Percentiles rank a stretch among this genome's conserved stretches.
Conservation (phyloP, 2,888 invertebrate genomes). For the Microchrysa polita region DNA sequence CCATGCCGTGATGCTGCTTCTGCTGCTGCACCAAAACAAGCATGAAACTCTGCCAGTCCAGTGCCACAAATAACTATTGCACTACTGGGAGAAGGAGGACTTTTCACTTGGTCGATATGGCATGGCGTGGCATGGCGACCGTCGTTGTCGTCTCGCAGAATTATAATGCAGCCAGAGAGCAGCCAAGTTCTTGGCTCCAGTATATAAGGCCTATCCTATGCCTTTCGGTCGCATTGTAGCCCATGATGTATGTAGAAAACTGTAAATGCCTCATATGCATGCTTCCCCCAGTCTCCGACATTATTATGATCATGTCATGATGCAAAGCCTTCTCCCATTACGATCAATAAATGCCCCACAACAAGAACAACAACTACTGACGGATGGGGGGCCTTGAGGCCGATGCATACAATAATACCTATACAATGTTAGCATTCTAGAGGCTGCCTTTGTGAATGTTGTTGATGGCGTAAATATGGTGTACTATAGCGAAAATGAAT, state of each 20-base stretch:
- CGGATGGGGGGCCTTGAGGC: no score
- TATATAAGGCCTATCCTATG: slow-evolving; percentile 1
- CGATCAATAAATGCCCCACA: slow-evolving; percentile 22
- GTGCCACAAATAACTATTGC: slow-evolving; percentile 44
- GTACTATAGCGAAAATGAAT: no score
- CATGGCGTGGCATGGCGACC: background rate
- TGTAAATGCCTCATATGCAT: background rate
- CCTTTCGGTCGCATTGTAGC: slow-evolving; percentile 8
- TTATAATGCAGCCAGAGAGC: no score
- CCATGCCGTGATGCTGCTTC: no score
- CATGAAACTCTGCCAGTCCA: slow-evolving; percentile 35
- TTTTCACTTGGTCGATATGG: slow-evolving; percentile 36
- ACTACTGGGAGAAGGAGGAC: slow-evolving; percentile 16
- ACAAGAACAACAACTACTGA: background rate
- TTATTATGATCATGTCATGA: no score
- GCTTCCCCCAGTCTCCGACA: background rate
- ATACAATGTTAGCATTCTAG: no score
- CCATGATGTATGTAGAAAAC: no score
- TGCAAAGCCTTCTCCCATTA: background rate
- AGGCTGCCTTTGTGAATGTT: no score
- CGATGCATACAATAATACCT: no score
- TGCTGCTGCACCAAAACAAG: slow-evolving; percentile 33
- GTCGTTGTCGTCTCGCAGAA: slow-evolving; percentile 3
- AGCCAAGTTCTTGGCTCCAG: background rate
- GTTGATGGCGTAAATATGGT: no score